A percentile compares a stretch with the other conserved stretches of the same genome.
Evolutionary conservation across 2,797 vertebrate species (phyloP).

Genomic region (Hypotaenidia philippensis): DNA sequence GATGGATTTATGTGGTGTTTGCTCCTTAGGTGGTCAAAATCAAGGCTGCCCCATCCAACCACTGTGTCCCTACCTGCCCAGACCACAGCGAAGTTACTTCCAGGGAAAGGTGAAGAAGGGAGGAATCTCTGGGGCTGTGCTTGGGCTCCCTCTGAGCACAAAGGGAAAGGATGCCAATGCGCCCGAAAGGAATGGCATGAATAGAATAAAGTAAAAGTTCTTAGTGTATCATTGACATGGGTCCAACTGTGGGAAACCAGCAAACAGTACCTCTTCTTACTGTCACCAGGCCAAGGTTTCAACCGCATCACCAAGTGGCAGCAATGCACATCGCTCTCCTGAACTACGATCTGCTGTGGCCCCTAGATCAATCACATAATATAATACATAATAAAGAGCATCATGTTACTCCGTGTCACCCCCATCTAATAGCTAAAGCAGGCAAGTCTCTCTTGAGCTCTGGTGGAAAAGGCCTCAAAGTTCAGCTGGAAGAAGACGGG

Average conservation of each 20-base stretch:
- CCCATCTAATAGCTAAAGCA: neutral
- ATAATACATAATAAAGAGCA: rapidly evolving
- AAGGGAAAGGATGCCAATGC: neutral
- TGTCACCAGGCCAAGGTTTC: neutral
- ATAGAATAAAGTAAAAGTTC: neutral
- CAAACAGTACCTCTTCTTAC: neutral
- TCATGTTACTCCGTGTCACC: neutral
- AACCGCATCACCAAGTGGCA: rapidly evolving
- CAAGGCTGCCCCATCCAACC: neutral
- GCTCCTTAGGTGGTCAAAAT: neutral
- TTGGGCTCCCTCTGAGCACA: neutral
- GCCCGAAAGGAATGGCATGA: neutral
- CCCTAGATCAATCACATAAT: neutral
- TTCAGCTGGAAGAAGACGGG: neutral
- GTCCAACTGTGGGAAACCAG: neutral
- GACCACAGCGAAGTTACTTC: neutral
- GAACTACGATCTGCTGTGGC: neutral
- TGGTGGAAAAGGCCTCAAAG: neutral
- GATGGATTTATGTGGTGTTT: neutral
- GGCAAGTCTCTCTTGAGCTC: neutral
- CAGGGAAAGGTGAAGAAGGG: neutral
- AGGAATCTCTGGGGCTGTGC: neutral
- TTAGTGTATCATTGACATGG: neutral
- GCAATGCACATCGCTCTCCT: rapidly evolving
- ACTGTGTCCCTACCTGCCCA: neutral